Evolutionary conservation across 2,113 vertebrate genomes (phyloP), one percentile per base, ranked within the genome.

Genomic region (Osmerus mordax): DNA sequence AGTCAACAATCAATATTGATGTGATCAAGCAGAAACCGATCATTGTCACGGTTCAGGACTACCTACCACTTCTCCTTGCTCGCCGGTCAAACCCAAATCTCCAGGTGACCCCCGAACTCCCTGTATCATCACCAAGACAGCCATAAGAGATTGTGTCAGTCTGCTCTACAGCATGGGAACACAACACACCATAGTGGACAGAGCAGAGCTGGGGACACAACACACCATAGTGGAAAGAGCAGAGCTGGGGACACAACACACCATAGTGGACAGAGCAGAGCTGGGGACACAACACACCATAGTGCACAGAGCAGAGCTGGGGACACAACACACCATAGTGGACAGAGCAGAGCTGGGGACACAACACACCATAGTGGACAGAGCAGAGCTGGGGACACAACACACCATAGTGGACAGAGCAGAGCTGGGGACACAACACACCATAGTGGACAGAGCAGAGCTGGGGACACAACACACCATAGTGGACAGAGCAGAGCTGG

Each of bases 31-130:
- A 60, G 9, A 19, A 19, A 60, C 11, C 58, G 11, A n/a, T 60
- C n/a, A 9, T 65, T 64, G 70, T 72, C 25, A 52, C 19, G 16
- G 81, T 19, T 52, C 69, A 77, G 52, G 61, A 74, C 29, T 82
- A 87, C 89, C 70, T 80, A 93, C 90, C 74, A 89, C 73, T 78
- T 89, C 82, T 81, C 85, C 88, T 41, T 6, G 74, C 47, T 28
- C 71, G 58, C 88, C 92, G 23, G 68, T 78, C 69, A 87, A 67
- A 72, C 90, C 89, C 41, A 83, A 83, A 21, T 84, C 89, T 88
- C 92, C 89, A 79, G 87, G 52, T 76, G 80, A 54, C 51, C 91
- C 92, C 59, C 65, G 86, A 73, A 93, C 78, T 75, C 90, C 90
- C 91, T 92, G 75, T 67, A 87, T 73, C 61, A 78, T 74, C 81